Evolutionary conservation across 2,113 vertebrate genomes (phyloP).

Genomic region (Condylura cristata): DNA sequence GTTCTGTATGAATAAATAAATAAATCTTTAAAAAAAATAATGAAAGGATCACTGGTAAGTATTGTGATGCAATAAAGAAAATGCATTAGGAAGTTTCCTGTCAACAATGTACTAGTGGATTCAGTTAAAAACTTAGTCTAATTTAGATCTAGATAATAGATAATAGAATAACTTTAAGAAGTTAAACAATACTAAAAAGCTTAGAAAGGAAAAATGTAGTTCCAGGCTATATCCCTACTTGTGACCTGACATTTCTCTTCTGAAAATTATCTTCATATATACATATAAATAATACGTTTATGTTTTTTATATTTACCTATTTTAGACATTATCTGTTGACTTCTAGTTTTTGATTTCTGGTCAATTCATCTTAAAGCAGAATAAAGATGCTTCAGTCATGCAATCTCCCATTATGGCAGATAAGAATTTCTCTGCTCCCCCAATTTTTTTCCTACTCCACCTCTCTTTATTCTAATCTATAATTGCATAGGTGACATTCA

Average conservation of each 20-base stretch:
- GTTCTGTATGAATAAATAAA: no score
- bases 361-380: no score
- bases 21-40: not conserved
- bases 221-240: not conserved
- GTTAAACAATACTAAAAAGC: not conserved
- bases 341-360: not conserved
- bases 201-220: conserved; percentile 18
- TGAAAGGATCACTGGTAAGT: not conserved
- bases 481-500: not conserved
- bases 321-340: not conserved
- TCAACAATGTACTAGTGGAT: not conserved
- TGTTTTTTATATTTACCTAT: not conserved
- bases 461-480: not conserved
- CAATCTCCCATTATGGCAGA: not conserved
- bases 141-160: not conserved
- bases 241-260: not conserved
- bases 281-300: not conserved
- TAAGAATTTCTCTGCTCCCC: not conserved
- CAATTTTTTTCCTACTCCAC: not conserved
- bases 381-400: no score
- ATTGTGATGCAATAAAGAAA: not conserved
- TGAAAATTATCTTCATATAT: not conserved
- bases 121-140: no score
- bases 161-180: not conserved
- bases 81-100: not conserved